Evolutionary conservation across 2,888 invertebrate genomes (phyloP).

Genomic region (Heteromurus nitidus): DNA sequence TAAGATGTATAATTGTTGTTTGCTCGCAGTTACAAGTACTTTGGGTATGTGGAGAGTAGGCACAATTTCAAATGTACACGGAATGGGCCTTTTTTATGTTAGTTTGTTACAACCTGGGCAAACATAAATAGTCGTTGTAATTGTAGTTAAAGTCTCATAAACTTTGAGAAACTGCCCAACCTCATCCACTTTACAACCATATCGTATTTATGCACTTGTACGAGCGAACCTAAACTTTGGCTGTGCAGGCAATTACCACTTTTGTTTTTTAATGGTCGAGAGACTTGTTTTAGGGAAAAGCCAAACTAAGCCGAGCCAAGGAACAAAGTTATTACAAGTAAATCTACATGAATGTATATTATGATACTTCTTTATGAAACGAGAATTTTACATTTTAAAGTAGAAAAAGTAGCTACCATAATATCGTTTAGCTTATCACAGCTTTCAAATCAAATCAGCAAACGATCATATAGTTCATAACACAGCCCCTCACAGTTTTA

Average conservation of each 20-base stretch:
- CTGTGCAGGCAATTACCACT: background rate
- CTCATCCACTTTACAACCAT: constrained; percentile 30
- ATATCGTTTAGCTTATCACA: too few relatives aligned
- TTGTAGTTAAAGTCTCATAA: constrained; percentile 51
- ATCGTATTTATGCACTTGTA: constrained; percentile 26
- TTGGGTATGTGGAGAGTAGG: too few relatives aligned
- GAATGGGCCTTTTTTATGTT: constrained; percentile 30
- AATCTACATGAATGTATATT: background rate
- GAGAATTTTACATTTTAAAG: too few relatives aligned
- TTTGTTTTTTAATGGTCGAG: background rate
- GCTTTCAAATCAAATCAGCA: too few relatives aligned
- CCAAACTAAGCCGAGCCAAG: too few relatives aligned
- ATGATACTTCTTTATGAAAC: too few relatives aligned
- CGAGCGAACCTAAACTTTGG: background rate
- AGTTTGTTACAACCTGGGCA: constrained; percentile 37
- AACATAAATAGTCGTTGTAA: constrained; percentile 50
- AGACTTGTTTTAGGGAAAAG: too few relatives aligned
- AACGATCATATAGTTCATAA: too few relatives aligned
- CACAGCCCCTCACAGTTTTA: too few relatives aligned
- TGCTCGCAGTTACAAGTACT: too few relatives aligned
- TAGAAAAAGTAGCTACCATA: too few relatives aligned
- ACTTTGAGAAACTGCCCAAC: constrained; percentile 42
- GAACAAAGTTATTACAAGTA: background rate
- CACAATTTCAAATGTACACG: constrained; percentile 25
- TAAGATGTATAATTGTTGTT: too few relatives aligned